Evolutionary conservation across 2,888 invertebrate genomes (phyloP), one percentile per base, ranked within the genome.

Genomic region (Drosophila algonquin): DNA sequence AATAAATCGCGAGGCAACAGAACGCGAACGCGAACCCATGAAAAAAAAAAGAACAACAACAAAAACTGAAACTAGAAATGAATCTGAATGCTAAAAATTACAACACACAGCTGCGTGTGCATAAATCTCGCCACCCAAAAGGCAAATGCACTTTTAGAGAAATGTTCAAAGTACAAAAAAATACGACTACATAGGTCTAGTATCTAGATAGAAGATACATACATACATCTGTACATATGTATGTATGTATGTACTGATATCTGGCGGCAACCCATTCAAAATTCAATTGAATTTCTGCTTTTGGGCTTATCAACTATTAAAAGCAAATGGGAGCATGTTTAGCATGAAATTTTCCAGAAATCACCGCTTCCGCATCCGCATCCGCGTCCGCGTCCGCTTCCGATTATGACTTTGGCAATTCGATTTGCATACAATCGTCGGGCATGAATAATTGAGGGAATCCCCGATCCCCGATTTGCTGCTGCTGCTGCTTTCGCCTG

Each of bases 41-140:
- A 47, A 67, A 71, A 30, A 27, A 30, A 30, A 7, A 27, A 7
- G 21, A 21, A 3, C 21, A 21, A 27, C 27, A 30, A 24, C 24
- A 24, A 24, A 3, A 24, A 21, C 27, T 18, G 5, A 51, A 76
- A 65, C 70, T 53, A 63, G 61, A 67, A 63, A 50, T 35, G 68
- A 75, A 80, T 65, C 79, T 62, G 71, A 71, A 75, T 75, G 70
- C 87, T 81, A 84, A 84, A 84, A 87, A 84, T 84, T 84, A 87
- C 87, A 84, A 87, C 79, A 83, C 84, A 84, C 87, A 84, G 83
- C 87, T 87, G 87, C 87, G 85, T 87, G 80, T 80, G 87, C 83
- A 84, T 84, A 87, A 84, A 84, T 84, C 83, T 84, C 75, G 35
- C 48, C 60, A 63, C 40, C 56, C 54, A 51, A 52, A 48, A 46